These are phyloP conservation scores for Drosophila subsilvestris DNA, from an alignment of 2,888 invertebrate species.

Conservation along the genomic window DNA sequence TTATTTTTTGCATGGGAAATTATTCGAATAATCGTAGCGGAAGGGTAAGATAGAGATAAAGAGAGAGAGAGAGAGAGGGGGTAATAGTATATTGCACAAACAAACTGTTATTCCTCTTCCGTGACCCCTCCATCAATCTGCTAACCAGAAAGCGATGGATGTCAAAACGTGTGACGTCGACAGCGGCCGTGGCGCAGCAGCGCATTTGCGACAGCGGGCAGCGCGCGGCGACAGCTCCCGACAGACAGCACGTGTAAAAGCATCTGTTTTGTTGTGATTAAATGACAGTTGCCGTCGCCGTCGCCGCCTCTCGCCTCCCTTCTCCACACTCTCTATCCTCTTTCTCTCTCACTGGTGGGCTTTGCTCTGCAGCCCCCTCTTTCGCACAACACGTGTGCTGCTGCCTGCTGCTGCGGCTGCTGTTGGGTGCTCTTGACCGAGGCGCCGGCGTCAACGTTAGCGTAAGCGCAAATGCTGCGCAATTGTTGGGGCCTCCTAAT, in stretches of 20 bases:
- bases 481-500: neutral
- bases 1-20: neutral
- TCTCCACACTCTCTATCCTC: neutral
- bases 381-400: constrained; percentile 15
- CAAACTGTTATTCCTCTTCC: constrained; percentile 7
- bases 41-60: neutral
- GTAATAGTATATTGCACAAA: neutral
- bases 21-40: neutral
- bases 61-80: neutral
- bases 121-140: neutral
- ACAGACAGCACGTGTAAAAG: constrained; percentile 28
- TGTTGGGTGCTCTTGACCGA: neutral
- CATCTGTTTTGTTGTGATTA: constrained; percentile 36
- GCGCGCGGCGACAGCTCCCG: neutral
- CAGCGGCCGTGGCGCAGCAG: neutral
- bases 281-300: constrained; percentile 9
- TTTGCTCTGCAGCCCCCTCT: constrained; percentile 2
- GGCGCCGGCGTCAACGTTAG: neutral
- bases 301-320: neutral
- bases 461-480: neutral
- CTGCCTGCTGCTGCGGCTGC: constrained; percentile 5
- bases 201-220: neutral
- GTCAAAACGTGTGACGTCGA: neutral
- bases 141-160: neutral
- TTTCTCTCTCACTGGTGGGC: neutral